Evolutionary conservation across 2,888 invertebrate species (phyloP), one percentile per base, ranked within the genome.

Genomic region (Tuberolachnus salignus): DNA sequence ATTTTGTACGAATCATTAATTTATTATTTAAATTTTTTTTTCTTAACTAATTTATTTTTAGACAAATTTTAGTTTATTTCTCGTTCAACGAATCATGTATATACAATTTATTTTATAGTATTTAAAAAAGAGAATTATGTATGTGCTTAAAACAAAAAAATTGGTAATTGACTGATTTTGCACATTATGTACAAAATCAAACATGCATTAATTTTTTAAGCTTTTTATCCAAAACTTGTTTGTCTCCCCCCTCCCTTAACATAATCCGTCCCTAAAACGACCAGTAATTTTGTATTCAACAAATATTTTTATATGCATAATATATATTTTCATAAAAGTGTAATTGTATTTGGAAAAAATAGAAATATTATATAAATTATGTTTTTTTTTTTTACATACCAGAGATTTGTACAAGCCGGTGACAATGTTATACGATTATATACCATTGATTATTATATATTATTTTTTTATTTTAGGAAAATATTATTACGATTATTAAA

Each of bases 361-460:
- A 2, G 8, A n/a, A 53, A 51, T 16, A 49, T 21, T 73, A 16
- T 63, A 21, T 59, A 49, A 46, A 59, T 13, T 23, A 11, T 69
- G 26, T 69, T 34, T 51, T 34, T n/a, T n/a, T n/a, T 34, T 63
- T 53, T 6, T 0, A 53, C 49, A 16, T 19, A 9, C 26, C 2
- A 21, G 34, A 42, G 16, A 21, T 21, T 34, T 59, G 1, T 63
- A 42, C 42, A 21, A 42, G 16, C 21, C 8, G 11, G n/a, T 11
- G 21, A 73, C 63, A 53, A 64, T 73, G 42, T 74, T 63, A 73
- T 74, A 74, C n/a, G 14, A 53, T 63, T 44, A 64, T 44, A 23
- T 64, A 74, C 64, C 73, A 64, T 74, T 64, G 73, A 64, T 74
- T 74, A 74, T 74, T 74, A 73, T 73, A 44, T 57, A 67, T 72